Evolutionary conservation across 2,113 vertebrate species (phyloP).

Genomic region (Petrocephalus microphthalmus): DNA sequence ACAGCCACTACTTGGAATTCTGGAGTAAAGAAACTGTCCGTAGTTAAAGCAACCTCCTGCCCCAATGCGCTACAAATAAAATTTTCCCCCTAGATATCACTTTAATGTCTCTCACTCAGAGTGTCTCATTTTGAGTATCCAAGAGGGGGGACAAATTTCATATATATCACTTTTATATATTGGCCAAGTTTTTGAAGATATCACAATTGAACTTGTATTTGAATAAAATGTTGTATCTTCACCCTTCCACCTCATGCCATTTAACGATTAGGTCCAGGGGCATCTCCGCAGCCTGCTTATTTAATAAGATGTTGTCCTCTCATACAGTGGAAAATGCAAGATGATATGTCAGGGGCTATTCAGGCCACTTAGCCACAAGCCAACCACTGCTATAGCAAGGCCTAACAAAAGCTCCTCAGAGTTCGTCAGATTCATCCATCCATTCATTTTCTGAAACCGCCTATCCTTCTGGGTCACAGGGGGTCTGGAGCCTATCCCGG

Average conservation of each 20-base stretch:
- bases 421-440: background rate
- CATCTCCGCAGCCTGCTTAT: background rate
- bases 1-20: background rate
- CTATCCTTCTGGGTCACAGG: too few species aligned
- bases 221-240: background rate
- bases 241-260: background rate
- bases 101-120: conserved; percentile 14
- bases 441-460: too few species aligned
- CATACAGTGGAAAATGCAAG: background rate
- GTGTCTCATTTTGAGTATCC: background rate
- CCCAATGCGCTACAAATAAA: background rate
- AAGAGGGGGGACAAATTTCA: background rate
- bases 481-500: too few species aligned
- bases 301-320: background rate
- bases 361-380: background rate
- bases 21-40: background rate
- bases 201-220: background rate
- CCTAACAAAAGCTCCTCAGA: background rate
- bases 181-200: background rate
- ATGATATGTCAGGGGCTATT: background rate
- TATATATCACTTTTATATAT: background rate
- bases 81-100: background rate
- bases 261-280: too few species aligned
- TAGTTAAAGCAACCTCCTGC: background rate
- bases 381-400: background rate